phyloP scores from a whole-genome alignment of 2,888 invertebrate genomes.

The Blera fallax region DNA sequence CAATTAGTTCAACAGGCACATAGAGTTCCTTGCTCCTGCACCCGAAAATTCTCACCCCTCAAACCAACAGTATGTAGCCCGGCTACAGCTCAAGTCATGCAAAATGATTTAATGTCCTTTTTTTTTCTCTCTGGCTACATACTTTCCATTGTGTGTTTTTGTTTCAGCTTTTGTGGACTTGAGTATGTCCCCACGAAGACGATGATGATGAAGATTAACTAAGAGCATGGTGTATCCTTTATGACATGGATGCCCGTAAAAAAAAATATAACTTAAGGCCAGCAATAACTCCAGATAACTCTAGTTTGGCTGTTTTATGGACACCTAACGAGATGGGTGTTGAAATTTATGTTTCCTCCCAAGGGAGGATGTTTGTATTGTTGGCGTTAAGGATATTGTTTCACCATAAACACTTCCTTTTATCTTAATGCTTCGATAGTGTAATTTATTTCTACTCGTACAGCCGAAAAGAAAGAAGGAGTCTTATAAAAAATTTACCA shows the following conservation, averaged over 20 bases:
- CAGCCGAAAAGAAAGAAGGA: conserved; percentile 73
- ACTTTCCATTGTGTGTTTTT: conserved; percentile 41
- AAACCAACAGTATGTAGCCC: not conserved
- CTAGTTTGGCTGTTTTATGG: conserved; percentile 63
- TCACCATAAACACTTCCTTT: conserved; percentile 66
- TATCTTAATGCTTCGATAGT: conserved; percentile 67
- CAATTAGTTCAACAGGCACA: conserved; percentile 55
- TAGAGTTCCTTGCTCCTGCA: not conserved
- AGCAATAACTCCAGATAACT: conserved; percentile 63
- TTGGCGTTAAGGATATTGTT: conserved; percentile 68
- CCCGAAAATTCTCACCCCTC: not conserved
- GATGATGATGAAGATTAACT: conserved; percentile 70
- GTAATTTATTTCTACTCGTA: conserved; percentile 67
- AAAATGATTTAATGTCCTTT: conserved; percentile 73
- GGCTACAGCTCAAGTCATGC: conserved; percentile 65
- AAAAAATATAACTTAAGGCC: conserved; percentile 49
- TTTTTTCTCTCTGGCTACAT: conserved; percentile 35
- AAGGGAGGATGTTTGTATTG: conserved; percentile 47
- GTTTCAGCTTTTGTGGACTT: conserved; percentile 55
- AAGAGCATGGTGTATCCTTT: conserved; percentile 54
- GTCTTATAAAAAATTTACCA: conserved; percentile 73
- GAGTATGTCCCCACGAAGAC: conserved; percentile 52
- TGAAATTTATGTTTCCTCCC: conserved; percentile 69
- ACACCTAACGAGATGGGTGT: conserved; percentile 72
- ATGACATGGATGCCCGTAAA: conserved; percentile 59